phyloP scores from a whole-genome alignment of 2,888 invertebrate genomes.

The Drosophila bunnanda region DNA sequence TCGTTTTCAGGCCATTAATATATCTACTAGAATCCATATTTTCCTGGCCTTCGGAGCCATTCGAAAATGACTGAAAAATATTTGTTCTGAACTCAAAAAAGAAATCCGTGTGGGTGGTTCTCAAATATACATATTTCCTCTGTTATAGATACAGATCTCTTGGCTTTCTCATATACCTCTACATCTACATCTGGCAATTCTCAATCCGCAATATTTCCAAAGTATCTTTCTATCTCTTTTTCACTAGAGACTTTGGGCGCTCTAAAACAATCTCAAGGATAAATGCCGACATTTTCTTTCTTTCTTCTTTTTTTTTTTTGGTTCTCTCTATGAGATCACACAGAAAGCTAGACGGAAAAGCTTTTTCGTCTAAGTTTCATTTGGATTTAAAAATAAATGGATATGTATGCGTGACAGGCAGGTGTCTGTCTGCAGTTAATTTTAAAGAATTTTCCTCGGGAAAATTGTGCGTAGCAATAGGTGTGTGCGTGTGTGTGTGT shows the following conservation, averaged over 20 bases:
- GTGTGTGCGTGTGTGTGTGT: constrained; percentile 42
- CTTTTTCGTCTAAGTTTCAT: constrained; percentile 71
- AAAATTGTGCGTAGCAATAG: constrained; percentile 63
- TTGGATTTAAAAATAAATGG: constrained; percentile 72
- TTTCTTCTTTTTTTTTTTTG: constrained; percentile 5
- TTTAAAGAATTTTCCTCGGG: constrained; percentile 61
- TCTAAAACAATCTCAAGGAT: constrained; percentile 77
- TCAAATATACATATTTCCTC: constrained; percentile 1
- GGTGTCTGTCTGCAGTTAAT: constrained; percentile 80
- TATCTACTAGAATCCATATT: constrained; percentile 6
- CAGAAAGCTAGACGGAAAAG: constrained; percentile 65
- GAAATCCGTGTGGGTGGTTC: constrained; percentile 53
- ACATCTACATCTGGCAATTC: constrained; percentile 38
- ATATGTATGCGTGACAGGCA: constrained; percentile 55
- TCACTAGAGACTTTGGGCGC: constrained; percentile 38
- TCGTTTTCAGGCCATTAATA: constrained; percentile 7
- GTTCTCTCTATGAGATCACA: constrained; percentile 63
- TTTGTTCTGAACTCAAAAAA: constrained; percentile 4
- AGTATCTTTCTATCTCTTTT: constrained; percentile 14
- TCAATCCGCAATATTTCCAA: constrained; percentile 58
- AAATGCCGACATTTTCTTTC: constrained; percentile 55
- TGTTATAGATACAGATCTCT: constrained; percentile 15
- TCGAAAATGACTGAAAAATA: constrained; percentile 37
- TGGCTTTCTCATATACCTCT: constrained; percentile 12
- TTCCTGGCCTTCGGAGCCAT: constrained; percentile 53